These are phyloP conservation scores for Odontomachus brunneus DNA, from an alignment of 1,140 invertebrate genomes.

Conservation along the genomic window DNA sequence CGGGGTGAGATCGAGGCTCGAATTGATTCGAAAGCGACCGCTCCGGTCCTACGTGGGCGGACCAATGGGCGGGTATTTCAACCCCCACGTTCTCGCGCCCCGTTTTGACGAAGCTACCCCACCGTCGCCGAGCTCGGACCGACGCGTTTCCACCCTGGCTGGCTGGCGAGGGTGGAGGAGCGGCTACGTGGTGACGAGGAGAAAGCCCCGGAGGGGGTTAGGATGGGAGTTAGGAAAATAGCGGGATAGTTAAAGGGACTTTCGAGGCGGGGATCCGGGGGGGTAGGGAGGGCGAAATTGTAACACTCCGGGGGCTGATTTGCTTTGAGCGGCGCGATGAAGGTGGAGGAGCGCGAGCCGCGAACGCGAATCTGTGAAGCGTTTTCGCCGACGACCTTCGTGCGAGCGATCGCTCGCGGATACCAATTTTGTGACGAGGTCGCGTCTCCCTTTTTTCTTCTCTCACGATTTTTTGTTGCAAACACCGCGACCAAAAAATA, in stretches of 20 bases:
- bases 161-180: conserved; percentile 50
- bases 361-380: conserved; percentile 36
- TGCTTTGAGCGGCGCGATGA: conserved; percentile 73
- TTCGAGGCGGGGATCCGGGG: conserved; percentile 47
- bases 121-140: background rate
- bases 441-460: background rate
- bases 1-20: conserved; percentile 77
- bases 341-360: conserved; percentile 48
- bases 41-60: conserved; percentile 67
- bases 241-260: conserved; percentile 79
- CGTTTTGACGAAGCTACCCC: conserved; percentile 33
- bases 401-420: conserved; percentile 25
- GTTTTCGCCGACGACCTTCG: conserved; percentile 30
- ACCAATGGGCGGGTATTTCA: conserved; percentile 70
- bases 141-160: conserved; percentile 71
- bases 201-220: conserved; percentile 71
- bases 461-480: background rate
- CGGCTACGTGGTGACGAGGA: conserved; percentile 64
- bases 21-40: conserved; percentile 82
- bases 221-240: conserved; percentile 80
- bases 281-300: conserved; percentile 69
- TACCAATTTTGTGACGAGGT: conserved; percentile 17
- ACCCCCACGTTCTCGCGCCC: conserved; percentile 58
- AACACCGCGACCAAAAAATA: conserved; percentile 1
- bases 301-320: conserved; percentile 76